A percentile compares a stretch with the other conserved stretches of the same genome.
Conservation (phyloP, 2,888 invertebrate species). For the Campaea margaritaria region DNA sequence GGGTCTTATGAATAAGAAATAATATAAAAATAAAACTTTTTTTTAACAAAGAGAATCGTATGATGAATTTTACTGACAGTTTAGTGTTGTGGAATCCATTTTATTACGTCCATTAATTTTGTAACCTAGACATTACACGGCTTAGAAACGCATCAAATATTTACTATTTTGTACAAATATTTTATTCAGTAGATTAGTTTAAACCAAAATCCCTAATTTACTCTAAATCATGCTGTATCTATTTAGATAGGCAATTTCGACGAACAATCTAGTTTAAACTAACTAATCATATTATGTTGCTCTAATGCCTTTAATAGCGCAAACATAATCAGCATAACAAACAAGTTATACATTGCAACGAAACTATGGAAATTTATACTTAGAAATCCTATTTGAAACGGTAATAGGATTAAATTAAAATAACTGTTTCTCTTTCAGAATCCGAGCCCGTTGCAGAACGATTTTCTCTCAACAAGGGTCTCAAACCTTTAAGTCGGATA, state of each 20-base stretch:
- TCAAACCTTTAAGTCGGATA: conserved; percentile 40
- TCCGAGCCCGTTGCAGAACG: conserved; percentile 43
- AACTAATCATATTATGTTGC: neutral
- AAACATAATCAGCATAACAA: conserved; percentile 2
- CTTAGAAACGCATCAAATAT: too few species aligned
- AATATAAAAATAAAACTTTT: too few species aligned
- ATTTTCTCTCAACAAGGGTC: conserved; percentile 46
- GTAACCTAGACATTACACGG: too few species aligned
- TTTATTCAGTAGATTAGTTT: too few species aligned
- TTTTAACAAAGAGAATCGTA: too few species aligned
- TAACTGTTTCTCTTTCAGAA: conserved; percentile 45
- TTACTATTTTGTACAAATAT: too few species aligned
- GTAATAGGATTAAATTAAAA: conserved; percentile 4
- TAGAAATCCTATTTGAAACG: neutral
- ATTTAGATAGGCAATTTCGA: conserved; percentile 10
- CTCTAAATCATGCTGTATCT: conserved; percentile 3
- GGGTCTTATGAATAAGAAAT: too few species aligned
- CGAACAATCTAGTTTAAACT: conserved; percentile 4
- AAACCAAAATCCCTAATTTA: neutral
- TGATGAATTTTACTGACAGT: too few species aligned
- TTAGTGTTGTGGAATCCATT: too few species aligned
- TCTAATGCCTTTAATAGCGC: conserved; percentile 2
- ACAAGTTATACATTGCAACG: neutral
- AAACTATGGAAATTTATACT: neutral
- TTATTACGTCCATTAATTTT: too few species aligned